Evolutionary conservation across 1,140 invertebrate species (phyloP).

Genomic region (Lepidostoma basale): DNA sequence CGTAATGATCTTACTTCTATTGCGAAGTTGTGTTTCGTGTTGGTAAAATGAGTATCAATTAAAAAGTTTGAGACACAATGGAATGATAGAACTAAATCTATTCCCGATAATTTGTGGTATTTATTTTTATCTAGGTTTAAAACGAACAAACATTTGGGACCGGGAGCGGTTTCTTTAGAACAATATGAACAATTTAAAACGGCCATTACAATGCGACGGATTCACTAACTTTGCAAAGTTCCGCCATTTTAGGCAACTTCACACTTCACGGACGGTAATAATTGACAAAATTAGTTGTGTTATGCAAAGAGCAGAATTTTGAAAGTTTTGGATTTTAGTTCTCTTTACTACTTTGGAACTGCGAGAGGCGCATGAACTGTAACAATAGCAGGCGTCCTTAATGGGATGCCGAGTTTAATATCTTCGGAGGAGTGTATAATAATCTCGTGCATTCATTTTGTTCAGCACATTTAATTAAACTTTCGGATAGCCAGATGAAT

Average conservation of each 20-base stretch:
- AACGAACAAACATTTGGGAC: neutral
- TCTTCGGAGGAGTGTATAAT: neutral
- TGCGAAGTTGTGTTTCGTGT: too few species aligned
- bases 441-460: neutral
- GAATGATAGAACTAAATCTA: too few species aligned
- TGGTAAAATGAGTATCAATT: too few species aligned
- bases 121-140: neutral
- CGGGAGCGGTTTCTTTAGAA: constrained; percentile 14
- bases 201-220: constrained; percentile 34
- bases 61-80: too few species aligned
- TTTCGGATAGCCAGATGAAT: too few species aligned
- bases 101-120: neutral
- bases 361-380: neutral
- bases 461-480: too few species aligned
- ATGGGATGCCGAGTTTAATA: neutral
- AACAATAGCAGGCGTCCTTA: neutral
- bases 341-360: neutral
- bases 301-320: constrained; percentile 11
- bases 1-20: too few species aligned
- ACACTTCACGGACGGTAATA: constrained; percentile 38
- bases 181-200: constrained; percentile 37
- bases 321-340: constrained; percentile 4
- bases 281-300: constrained; percentile 29
- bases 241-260: constrained; percentile 35
- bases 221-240: constrained; percentile 31